Percentiles rank a stretch among this genome's conserved stretches.
phyloP scores from a whole-genome alignment of 2,888 invertebrate species.

The Sesamia inferens region DNA sequence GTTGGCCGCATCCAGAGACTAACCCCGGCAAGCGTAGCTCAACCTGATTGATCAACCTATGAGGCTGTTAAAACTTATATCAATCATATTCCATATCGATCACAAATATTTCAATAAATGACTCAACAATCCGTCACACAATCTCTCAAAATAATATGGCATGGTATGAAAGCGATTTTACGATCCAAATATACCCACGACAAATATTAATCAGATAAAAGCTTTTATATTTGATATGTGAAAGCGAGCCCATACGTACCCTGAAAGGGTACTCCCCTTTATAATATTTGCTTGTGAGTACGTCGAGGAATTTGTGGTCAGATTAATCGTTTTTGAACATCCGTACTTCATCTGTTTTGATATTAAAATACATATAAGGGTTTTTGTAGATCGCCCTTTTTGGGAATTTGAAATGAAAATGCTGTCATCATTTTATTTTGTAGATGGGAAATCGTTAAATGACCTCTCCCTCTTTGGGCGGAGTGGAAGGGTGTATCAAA shows the following conservation, averaged over 20 bases:
- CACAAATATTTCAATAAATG: not conserved
- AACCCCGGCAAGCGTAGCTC: too few relatives aligned
- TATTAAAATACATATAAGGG: not conserved
- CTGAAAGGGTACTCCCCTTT: slow-evolving; percentile 49
- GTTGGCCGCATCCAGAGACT: too few relatives aligned
- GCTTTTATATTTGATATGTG: slow-evolving; percentile 54
- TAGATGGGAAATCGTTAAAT: too few relatives aligned
- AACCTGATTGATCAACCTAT: too few relatives aligned
- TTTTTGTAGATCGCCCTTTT: not conserved
- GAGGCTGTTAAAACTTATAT: too few relatives aligned
- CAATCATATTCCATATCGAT: not conserved
- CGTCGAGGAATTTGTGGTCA: slow-evolving; percentile 15
- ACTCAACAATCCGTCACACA: not conserved
- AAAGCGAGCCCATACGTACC: slow-evolving; percentile 40
- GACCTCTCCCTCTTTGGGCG: too few relatives aligned
- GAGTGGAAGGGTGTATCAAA: too few relatives aligned
- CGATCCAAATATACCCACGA: slow-evolving; percentile 27
- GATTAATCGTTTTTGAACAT: slow-evolving; percentile 32
- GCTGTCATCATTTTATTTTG: not conserved
- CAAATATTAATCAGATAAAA: slow-evolving; percentile 64
- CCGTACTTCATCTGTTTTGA: slow-evolving; percentile 13
- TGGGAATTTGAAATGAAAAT: not conserved
- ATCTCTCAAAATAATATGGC: slow-evolving; percentile 5
- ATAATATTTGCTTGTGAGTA: slow-evolving; percentile 48
- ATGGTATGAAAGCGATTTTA: not conserved